These are phyloP conservation scores for Odiellus spinosus DNA, from an alignment of 2,888 invertebrate genomes.

Conservation along the genomic window DNA sequence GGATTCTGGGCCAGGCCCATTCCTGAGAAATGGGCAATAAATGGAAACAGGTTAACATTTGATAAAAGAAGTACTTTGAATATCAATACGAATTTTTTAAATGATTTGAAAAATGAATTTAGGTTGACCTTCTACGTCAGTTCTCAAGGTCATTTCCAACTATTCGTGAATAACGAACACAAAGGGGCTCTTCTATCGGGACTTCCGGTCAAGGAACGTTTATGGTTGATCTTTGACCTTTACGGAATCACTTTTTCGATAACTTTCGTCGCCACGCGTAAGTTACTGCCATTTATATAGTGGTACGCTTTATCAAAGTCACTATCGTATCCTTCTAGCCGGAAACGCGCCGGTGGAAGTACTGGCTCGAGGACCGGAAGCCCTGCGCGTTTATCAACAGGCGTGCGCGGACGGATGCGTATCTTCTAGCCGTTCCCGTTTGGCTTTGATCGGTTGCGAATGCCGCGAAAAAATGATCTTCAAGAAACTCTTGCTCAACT, in stretches of 20 bases:
- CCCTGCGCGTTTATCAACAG: constrained; percentile 28
- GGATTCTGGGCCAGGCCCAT: constrained; percentile 29
- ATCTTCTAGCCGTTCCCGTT: constrained; percentile 28
- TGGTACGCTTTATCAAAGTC: neutral
- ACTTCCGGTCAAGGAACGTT: constrained; percentile 23
- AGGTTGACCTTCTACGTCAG: constrained; percentile 27
- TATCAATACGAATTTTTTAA: neutral
- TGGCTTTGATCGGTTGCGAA: constrained; percentile 31
- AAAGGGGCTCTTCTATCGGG: constrained; percentile 27
- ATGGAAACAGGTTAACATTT: constrained; percentile 21
- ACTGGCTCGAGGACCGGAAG: constrained; percentile 29
- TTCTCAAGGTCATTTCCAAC: constrained; percentile 25
- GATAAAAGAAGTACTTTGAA: neutral
- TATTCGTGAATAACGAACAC: constrained; percentile 29
- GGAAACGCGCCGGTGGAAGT: constrained; percentile 31
- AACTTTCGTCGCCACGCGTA: constrained; percentile 28
- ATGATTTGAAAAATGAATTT: neutral
- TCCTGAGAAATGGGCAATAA: constrained; percentile 23
- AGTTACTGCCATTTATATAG: constrained; percentile 11
- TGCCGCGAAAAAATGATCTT: constrained; percentile 30
- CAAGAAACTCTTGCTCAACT: constrained; percentile 24
- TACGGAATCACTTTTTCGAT: constrained; percentile 29
- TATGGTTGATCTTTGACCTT: constrained; percentile 31
- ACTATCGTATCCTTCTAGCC: constrained; percentile 11
- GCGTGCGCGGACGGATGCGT: constrained; percentile 29